Conservation (phyloP, 2,888 invertebrate genomes). For the Agrotis segetum region DNA sequence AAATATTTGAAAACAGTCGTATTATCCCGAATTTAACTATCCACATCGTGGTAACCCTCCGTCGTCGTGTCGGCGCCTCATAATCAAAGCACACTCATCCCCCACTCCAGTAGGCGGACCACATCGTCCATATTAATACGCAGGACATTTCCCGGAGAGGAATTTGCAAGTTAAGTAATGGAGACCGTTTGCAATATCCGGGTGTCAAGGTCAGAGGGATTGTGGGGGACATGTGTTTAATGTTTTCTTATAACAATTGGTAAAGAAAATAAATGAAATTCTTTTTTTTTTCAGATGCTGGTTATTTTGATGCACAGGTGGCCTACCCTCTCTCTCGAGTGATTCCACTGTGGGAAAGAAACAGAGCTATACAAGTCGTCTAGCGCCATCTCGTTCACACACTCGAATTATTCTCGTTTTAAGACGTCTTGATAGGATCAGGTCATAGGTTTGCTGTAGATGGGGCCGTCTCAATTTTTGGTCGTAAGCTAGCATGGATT, state of each 20-base stretch:
- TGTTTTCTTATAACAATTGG: not conserved
- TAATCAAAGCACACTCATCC: slow-evolving; percentile 55
- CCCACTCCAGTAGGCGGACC: slow-evolving; percentile 34
- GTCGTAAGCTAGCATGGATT: no score
- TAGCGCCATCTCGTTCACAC: no score
- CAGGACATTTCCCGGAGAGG: slow-evolving; percentile 16
- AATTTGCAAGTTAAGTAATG: slow-evolving; percentile 31
- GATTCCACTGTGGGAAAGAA: no score
- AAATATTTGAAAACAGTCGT: no score
- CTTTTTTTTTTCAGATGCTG: not conserved
- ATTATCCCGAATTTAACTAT: slow-evolving; percentile 4
- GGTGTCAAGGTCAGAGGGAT: not conserved
- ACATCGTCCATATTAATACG: slow-evolving; percentile 38
- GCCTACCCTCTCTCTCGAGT: no score
- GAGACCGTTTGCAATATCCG: slow-evolving; percentile 21
- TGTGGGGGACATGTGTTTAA: not conserved
- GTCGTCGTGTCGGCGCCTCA: slow-evolving; percentile 53
- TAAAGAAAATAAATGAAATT: no score
- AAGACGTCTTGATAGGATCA: no score
- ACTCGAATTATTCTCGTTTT: no score
- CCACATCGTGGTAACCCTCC: slow-evolving; percentile 28
- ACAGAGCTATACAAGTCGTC: no score
- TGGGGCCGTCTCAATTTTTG: no score
- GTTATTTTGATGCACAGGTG: no score
- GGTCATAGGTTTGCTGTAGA: no score